These are phyloP conservation scores for Heterodera filipjevi DNA, from an alignment of 2,888 invertebrate species.

Conservation along the genomic window DNA sequence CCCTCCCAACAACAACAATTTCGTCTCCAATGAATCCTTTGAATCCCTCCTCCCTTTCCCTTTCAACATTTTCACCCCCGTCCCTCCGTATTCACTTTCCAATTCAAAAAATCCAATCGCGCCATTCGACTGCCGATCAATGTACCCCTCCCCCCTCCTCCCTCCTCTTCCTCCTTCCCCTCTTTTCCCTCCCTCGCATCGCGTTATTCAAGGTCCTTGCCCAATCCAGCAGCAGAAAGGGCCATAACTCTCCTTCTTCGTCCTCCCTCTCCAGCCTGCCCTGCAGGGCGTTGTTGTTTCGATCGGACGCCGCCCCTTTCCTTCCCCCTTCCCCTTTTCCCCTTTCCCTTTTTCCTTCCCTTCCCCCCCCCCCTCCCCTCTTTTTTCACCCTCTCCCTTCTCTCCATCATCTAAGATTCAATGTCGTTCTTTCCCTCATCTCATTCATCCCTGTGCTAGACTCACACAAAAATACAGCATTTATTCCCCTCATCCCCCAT, in stretches of 20 bases:
- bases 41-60: not conserved
- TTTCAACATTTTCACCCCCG: not conserved
- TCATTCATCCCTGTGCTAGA: not conserved
- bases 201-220: constrained; percentile 10
- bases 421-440: not conserved
- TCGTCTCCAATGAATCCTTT: constrained; percentile 10
- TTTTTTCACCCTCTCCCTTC: not conserved
- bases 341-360: not conserved
- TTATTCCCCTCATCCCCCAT: constrained; percentile 1
- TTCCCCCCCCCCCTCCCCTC: not conserved
- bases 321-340: too few species aligned
- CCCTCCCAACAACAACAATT: constrained; percentile 8
- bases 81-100: constrained; percentile 1
- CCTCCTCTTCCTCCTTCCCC: not conserved
- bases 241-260: not conserved
- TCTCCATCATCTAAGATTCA: not conserved
- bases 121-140: constrained; percentile 1
- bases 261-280: not conserved
- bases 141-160: not conserved
- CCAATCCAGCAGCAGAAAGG: constrained; percentile 9
- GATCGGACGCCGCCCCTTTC: not conserved
- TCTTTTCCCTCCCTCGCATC: not conserved
- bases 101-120: not conserved
- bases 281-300: too few species aligned
- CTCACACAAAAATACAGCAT: constrained; percentile 1